Evolutionary conservation across 2,113 vertebrate species (phyloP).

Genomic region (Brienomyrus brachyistius): DNA sequence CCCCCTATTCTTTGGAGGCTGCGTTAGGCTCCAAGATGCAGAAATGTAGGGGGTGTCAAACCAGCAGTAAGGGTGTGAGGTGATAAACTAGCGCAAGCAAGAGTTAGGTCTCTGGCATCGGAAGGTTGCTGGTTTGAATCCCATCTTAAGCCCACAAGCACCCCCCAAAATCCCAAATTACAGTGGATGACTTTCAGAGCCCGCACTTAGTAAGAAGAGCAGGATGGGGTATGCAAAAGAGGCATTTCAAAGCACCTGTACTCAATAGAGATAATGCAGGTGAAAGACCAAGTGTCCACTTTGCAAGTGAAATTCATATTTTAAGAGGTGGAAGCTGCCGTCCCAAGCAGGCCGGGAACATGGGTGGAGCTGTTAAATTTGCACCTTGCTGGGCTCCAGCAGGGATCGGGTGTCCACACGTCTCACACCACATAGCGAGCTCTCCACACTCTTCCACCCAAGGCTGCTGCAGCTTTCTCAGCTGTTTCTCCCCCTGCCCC

Average conservation of each 20-base stretch:
- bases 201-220: not conserved
- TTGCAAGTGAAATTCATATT: not conserved
- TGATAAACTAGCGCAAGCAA: not conserved
- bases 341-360: not conserved
- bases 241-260: not conserved
- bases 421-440: not conserved
- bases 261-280: not conserved
- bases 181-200: not conserved
- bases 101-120: not conserved
- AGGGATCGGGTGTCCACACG: conserved; percentile 39
- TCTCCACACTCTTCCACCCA: not conserved
- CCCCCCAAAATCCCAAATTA: not conserved
- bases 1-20: not conserved
- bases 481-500: conserved; percentile 45
- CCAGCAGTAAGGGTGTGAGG: not conserved
- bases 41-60: not conserved
- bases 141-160: not conserved
- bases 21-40: not conserved
- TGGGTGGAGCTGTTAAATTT: not conserved
- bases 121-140: not conserved
- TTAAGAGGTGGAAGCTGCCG: not conserved
- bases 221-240: not conserved
- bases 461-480: conserved; percentile 39
- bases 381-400: not conserved
- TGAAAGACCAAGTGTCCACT: not conserved